phyloP scores from a whole-genome alignment of 2,113 vertebrate species.

The Pristiophorus japonicus region DNA sequence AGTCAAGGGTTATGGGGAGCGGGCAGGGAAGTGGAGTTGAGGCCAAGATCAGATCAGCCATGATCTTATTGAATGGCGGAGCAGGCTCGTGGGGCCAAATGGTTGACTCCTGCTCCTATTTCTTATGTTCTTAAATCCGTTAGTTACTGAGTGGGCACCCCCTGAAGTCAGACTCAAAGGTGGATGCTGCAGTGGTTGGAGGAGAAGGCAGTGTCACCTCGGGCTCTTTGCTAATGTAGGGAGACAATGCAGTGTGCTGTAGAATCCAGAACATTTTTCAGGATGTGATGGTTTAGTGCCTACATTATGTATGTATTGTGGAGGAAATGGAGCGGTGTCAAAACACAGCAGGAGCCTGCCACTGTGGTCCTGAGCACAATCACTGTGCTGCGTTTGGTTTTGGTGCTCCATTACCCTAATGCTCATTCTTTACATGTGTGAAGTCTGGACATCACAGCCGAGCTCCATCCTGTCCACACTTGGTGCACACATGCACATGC shows the following conservation, averaged over 20 bases:
- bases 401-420: neutral
- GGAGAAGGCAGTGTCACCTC: neutral
- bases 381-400: neutral
- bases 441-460: neutral
- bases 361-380: neutral
- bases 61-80: too few species aligned
- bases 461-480: too few species aligned
- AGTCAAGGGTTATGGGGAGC: too few species aligned
- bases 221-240: neutral
- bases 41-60: too few species aligned
- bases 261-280: neutral
- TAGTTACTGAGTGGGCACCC: neutral
- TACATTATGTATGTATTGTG: neutral
- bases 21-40: too few species aligned
- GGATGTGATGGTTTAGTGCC: neutral
- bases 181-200: too few species aligned
- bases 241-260: neutral
- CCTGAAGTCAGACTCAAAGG: neutral
- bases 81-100: too few species aligned
- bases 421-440: neutral
- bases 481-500: too few species aligned
- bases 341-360: neutral
- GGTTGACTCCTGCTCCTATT: too few species aligned
- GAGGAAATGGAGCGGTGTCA: neutral
- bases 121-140: too few species aligned